These are phyloP conservation scores for Polydrusus pterygomalis DNA, from an alignment of 2,888 invertebrate genomes.

Conservation along the genomic window DNA sequence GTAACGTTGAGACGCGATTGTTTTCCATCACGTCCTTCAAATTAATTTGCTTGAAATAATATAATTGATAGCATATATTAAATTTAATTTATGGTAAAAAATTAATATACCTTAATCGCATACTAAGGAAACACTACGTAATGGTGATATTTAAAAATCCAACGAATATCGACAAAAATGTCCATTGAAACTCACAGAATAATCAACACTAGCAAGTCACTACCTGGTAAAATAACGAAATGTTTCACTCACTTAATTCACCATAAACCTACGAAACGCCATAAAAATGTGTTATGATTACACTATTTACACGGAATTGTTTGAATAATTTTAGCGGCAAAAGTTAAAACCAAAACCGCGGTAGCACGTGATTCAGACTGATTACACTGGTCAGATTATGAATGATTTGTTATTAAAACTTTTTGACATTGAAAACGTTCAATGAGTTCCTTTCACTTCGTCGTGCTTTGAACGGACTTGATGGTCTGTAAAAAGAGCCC, in stretches of 20 bases:
- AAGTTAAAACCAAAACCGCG: conserved; percentile 1
- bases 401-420: conserved; percentile 36
- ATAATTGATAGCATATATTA: neutral
- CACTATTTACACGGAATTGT: conserved; percentile 10
- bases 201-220: conserved; percentile 6
- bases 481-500: conserved; percentile 29
- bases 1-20: too few species aligned
- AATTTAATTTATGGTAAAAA: neutral
- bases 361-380: conserved; percentile 30
- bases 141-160: conserved; percentile 31
- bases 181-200: neutral
- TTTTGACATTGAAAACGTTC: conserved; percentile 43
- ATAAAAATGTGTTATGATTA: neutral
- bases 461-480: conserved; percentile 23
- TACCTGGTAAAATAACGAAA: neutral
- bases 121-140: neutral
- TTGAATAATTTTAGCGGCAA: conserved; percentile 17
- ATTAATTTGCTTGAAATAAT: neutral
- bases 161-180: conserved; percentile 5
- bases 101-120: conserved; percentile 19
- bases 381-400: conserved; percentile 28
- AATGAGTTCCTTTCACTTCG: conserved; percentile 43
- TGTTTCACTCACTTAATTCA: conserved; percentile 16
- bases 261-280: neutral
- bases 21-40: neutral